phyloP scores from a whole-genome alignment of 2,888 invertebrate species.

The Rhabditoides inermis region DNA sequence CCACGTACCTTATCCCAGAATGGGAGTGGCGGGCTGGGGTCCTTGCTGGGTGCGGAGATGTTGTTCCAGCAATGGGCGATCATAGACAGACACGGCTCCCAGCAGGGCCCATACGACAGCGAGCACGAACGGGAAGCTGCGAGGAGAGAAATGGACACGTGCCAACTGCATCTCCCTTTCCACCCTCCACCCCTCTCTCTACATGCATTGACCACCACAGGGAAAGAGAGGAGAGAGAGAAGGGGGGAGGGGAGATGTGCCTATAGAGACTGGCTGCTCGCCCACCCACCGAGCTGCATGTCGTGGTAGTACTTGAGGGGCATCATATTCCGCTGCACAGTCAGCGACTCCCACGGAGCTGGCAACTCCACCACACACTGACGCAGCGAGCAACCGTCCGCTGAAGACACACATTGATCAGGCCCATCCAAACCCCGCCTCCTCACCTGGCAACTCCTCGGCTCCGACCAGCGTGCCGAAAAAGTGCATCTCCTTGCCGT shows the following conservation, averaged over 20 bases:
- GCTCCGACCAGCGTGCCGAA: conserved; percentile 85
- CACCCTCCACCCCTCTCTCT: no score
- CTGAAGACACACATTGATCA: no score
- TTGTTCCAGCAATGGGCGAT: conserved; percentile 47
- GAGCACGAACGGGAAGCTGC: no score
- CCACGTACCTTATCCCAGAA: conserved; percentile 85
- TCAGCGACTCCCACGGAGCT: conserved; percentile 72
- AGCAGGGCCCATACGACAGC: conserved; percentile 97
- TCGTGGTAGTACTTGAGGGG: conserved; percentile 95
- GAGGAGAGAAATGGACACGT: no score
- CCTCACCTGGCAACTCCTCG: conserved; percentile 59
- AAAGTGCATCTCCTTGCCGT: conserved; percentile 66
- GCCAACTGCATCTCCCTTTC: no score
- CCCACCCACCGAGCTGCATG: conserved; percentile 67
- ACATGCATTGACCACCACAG: no score
- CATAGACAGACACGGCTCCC: conserved; percentile 86
- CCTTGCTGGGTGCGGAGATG: conserved; percentile 64
- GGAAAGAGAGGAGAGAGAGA: no score
- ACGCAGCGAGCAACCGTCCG: conserved; percentile 32
- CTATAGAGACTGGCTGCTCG: neutral
- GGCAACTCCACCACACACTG: conserved; percentile 65
- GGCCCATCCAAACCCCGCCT: no score
- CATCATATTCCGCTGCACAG: conserved; percentile 79
- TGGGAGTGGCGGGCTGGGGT: conserved; percentile 83
- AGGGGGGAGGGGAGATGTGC: no score